Percentiles rank a stretch among this genome's conserved stretches.
Evolutionary conservation across 1,140 invertebrate genomes (phyloP).

Genomic region (Liolophura sinensis): DNA sequence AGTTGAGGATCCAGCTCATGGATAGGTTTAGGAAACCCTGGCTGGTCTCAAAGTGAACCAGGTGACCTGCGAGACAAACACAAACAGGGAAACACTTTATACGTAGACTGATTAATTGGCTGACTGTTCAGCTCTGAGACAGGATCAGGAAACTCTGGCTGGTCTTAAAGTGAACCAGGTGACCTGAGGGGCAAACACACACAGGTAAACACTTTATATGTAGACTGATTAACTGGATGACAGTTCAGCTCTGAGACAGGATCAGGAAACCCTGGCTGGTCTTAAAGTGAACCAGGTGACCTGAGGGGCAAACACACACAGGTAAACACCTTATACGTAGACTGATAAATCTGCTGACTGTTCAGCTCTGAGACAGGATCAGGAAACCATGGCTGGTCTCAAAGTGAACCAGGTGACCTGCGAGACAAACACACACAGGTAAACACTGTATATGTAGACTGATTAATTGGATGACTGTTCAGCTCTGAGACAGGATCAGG

Average conservation of each 20-base stretch:
- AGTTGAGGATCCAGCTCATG: conserved; percentile 18
- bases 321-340: too few relatives aligned
- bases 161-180: conserved; percentile 38
- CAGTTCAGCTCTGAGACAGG: conserved; percentile 7
- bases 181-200: too few relatives aligned
- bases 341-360: conserved; percentile 28
- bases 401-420: conserved; percentile 44
- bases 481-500: too few relatives aligned
- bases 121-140: conserved; percentile 9
- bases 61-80: conserved; percentile 23
- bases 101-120: conserved; percentile 22
- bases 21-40: conserved; percentile 28
- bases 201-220: too few relatives aligned
- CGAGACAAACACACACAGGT: too few relatives aligned
- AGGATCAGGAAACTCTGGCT: conserved; percentile 33
- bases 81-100: too few relatives aligned
- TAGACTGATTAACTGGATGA: conserved; percentile 30
- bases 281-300: conserved; percentile 40
- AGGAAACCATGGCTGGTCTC: conserved; percentile 34
- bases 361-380: conserved; percentile 12
- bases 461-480: too few relatives aligned
- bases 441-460: too few relatives aligned
- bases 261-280: conserved; percentile 35
- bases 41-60: conserved; percentile 40
- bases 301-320: too few relatives aligned